A percentile compares a stretch with the other conserved stretches of the same genome.
Evolutionary conservation across 2,113 vertebrate species (phyloP).

Genomic region (Phrynosoma platyrhinos): DNA sequence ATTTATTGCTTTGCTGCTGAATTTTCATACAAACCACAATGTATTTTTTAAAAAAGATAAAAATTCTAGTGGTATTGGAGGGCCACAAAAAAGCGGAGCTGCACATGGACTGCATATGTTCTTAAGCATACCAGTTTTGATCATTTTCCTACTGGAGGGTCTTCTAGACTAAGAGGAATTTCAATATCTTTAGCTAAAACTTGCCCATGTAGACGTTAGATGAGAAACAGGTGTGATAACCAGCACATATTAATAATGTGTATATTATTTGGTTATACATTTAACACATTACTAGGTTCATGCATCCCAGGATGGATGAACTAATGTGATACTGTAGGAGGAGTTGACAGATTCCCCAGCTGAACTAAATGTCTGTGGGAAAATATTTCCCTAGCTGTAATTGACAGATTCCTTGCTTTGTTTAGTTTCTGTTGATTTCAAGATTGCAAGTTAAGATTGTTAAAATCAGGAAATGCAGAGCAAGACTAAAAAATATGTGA

Average conservation of each 20-base stretch:
- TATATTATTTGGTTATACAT: neutral
- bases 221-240: neutral
- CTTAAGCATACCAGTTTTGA: no score
- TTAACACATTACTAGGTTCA: neutral
- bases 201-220: no score
- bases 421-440: neutral
- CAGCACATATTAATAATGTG: conserved; percentile 12
- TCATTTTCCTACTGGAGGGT: no score
- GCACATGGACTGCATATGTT: no score
- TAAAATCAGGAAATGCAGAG: neutral
- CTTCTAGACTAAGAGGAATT: no score
- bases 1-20: no score
- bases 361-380: neutral
- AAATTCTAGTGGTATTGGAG: no score
- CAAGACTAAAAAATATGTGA: neutral
- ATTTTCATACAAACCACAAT: no score
- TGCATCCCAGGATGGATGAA: neutral
- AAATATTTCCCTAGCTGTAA: neutral
- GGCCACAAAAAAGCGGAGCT: no score
- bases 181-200: no score
- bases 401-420: neutral
- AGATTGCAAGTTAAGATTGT: neutral
- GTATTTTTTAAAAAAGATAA: no score
- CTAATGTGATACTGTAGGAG: neutral
- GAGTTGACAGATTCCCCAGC: fast-evolving